Conservation (phyloP, 2,888 invertebrate species). For the Eueremaeus valkanovi region DNA sequence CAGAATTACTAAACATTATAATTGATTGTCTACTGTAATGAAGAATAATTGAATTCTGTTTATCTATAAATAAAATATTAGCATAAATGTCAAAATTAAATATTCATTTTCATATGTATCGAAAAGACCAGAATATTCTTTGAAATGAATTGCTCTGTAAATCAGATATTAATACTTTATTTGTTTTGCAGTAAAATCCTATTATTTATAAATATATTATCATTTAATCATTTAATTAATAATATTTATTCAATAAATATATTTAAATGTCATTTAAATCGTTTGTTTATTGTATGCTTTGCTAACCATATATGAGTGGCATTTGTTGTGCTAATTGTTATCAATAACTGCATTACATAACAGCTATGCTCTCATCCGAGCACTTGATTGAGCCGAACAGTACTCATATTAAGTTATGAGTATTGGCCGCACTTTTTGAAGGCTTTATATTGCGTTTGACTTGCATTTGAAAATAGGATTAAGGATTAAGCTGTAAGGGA, state of each 20-base stretch:
- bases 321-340: not conserved
- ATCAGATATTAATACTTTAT: too few species aligned
- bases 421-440: slow-evolving; percentile 4
- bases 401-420: slow-evolving; percentile 8
- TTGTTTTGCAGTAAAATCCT: too few species aligned
- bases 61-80: too few species aligned
- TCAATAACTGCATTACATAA: not conserved
- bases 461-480: slow-evolving; percentile 27
- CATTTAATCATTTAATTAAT: not conserved
- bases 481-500: slow-evolving; percentile 24
- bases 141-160: too few species aligned
- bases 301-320: not conserved
- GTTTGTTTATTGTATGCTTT: not conserved
- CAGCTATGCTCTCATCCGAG: not conserved
- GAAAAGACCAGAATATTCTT: too few species aligned
- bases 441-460: slow-evolving; percentile 11
- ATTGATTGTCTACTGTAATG: too few species aligned
- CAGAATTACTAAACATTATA: too few species aligned
- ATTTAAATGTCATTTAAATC: not conserved
- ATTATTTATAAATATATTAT: too few species aligned
- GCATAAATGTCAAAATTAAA: too few species aligned
- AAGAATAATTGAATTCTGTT: too few species aligned
- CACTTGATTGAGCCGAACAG: not conserved
- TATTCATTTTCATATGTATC: too few species aligned
- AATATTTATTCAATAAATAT: not conserved